A percentile compares a stretch with the other conserved stretches of the same genome.
Evolutionary conservation across 2,113 vertebrate genomes (phyloP).

Genomic region (Meleagris gallopavo): DNA sequence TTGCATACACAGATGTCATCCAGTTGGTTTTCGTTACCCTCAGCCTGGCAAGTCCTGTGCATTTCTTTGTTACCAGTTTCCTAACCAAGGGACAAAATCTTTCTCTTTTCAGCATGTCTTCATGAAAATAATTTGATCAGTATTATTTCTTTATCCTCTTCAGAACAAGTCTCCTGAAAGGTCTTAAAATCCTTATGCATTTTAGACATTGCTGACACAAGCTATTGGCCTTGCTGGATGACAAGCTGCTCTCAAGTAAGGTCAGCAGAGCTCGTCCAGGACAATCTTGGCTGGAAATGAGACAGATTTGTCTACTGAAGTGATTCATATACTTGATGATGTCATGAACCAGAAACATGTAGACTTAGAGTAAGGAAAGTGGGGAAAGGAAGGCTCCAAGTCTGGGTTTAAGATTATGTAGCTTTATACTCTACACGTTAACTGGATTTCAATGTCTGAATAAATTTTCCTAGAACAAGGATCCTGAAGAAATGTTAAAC

Average conservation of each 20-base stretch:
- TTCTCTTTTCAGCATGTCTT: not conserved
- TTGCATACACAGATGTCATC: conserved; percentile 87
- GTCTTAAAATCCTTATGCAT: not conserved
- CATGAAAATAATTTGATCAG: not conserved
- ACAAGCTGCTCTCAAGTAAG: not conserved
- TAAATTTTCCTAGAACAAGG: not conserved
- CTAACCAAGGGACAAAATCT: not conserved
- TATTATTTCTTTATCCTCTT: not conserved
- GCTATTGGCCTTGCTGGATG: not conserved
- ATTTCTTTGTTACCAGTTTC: not conserved
- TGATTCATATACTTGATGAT: not conserved
- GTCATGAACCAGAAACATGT: not conserved
- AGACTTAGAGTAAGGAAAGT: not conserved
- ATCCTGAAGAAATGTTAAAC: not conserved
- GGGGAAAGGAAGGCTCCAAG: not conserved
- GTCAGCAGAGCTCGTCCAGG: not conserved
- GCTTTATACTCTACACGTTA: not conserved
- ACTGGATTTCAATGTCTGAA: not conserved
- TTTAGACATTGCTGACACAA: not conserved
- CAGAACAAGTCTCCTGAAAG: not conserved
- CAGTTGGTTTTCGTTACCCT: conserved; percentile 83
- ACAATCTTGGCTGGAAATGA: not conserved
- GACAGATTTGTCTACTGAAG: not conserved
- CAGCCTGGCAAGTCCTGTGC: conserved; percentile 79
- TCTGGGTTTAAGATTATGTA: not conserved